Percentiles rank a stretch among this genome's conserved stretches.
Evolutionary conservation across 1,140 invertebrate genomes (phyloP).

Genomic region (Helicorthomorpha holstii): DNA sequence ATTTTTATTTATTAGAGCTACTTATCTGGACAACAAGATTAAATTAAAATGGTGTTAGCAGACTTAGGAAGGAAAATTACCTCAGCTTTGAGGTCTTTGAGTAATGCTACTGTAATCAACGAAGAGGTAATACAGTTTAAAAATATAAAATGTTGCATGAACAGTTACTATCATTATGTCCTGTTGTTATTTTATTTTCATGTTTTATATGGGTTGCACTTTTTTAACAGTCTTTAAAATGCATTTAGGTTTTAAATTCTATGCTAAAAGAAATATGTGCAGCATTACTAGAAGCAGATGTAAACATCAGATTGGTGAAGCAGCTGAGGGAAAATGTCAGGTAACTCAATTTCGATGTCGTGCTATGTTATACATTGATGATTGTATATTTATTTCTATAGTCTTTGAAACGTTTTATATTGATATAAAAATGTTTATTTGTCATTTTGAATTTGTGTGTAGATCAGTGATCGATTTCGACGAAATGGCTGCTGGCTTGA

Average conservation of each 20-base stretch:
- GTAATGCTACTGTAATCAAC: conserved; percentile 97
- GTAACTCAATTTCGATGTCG: conserved; percentile 18
- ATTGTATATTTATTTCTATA: conserved; percentile 2
- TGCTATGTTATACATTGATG: neutral
- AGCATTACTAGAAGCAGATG: conserved; percentile 95
- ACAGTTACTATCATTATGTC: conserved; percentile 13
- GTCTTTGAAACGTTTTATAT: conserved; percentile 7
- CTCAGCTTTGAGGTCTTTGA: conserved; percentile 86
- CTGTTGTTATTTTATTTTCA: conserved; percentile 6
- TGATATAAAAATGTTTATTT: neutral
- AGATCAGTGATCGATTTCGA: conserved; percentile 93
- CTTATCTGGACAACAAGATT: no score
- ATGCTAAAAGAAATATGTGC: conserved; percentile 99
- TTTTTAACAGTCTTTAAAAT: conserved; percentile 8
- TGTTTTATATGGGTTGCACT: neutral
- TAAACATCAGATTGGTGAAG: conserved; percentile 94
- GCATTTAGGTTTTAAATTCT: conserved; percentile 74
- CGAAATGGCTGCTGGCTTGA: conserved; percentile 97
- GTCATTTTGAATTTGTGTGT: conserved; percentile 9
- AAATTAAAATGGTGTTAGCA: conserved; percentile 87
- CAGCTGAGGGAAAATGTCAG: conserved; percentile 96
- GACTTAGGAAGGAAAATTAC: conserved; percentile 99
- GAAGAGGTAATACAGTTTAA: conserved; percentile 53
- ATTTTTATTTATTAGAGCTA: no score
- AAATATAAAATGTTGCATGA: conserved; percentile 6